Percentiles rank a stretch among this genome's conserved stretches.
These are phyloP conservation scores for Zelleria hepariella DNA, from an alignment of 2,888 invertebrate genomes.

Conservation along the genomic window DNA sequence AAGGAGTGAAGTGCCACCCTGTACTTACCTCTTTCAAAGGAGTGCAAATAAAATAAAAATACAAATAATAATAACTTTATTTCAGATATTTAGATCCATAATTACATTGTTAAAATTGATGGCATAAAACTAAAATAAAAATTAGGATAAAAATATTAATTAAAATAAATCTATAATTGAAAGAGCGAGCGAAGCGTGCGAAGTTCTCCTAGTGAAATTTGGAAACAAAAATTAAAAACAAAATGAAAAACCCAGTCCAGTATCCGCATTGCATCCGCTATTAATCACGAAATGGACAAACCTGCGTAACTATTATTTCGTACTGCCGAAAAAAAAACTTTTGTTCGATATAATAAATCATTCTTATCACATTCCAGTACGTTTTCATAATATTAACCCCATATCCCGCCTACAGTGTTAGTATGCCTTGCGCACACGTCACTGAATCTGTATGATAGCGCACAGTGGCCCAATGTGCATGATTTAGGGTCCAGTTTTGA, in stretches of 20 bases:
- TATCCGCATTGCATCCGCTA: background rate
- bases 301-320: background rate
- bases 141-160: too few relatives aligned
- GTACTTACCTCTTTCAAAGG: too few relatives aligned
- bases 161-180: too few relatives aligned
- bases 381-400: constrained; percentile 56
- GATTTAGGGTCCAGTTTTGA: background rate
- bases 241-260: background rate
- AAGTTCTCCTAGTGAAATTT: too few relatives aligned
- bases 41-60: too few relatives aligned
- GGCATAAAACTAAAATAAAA: too few relatives aligned
- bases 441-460: constrained; percentile 19
- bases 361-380: constrained; percentile 20
- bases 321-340: background rate
- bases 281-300: background rate
- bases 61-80: too few relatives aligned
- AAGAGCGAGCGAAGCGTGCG: too few relatives aligned
- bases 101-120: too few relatives aligned
- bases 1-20: too few relatives aligned
- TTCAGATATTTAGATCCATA: too few relatives aligned
- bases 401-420: constrained; percentile 44
- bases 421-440: constrained; percentile 38
- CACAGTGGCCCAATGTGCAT: background rate
- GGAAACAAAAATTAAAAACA: too few relatives aligned
- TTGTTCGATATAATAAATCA: constrained; percentile 17